Conservation (phyloP, 2,113 vertebrate genomes). For the Rhea americana region DNA sequence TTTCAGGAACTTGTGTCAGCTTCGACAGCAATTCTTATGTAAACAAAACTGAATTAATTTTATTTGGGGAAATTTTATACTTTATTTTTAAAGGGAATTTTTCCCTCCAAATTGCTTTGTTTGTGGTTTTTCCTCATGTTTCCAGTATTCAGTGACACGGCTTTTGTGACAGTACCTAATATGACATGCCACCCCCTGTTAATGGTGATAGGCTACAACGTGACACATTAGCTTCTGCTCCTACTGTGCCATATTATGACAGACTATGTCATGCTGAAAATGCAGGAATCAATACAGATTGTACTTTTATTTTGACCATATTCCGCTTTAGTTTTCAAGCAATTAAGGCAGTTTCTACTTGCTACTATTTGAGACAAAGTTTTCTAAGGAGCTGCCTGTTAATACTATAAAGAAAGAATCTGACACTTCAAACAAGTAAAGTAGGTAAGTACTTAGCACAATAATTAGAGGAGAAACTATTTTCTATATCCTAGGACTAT, state of each 20-base stretch:
- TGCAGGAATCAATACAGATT: not conserved
- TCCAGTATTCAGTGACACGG: not conserved
- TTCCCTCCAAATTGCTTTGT: not conserved
- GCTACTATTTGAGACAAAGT: not conserved
- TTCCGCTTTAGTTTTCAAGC: not conserved
- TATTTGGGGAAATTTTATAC: not conserved
- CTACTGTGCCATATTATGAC: not conserved
- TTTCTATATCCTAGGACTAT: not conserved
- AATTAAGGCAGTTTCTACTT: not conserved
- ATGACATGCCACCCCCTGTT: not conserved
- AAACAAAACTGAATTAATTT: not conserved
- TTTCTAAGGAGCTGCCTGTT: not conserved
- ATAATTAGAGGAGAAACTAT: constrained; percentile 28
- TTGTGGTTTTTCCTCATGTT: not conserved
- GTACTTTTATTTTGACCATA: not conserved
- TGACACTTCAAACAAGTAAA: constrained; percentile 14
- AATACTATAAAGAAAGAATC: not conserved
- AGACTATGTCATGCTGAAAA: not conserved
- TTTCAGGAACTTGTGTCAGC: not conserved
- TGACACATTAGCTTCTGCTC: not conserved
- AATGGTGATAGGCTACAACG: not conserved
- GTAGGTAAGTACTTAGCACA: not conserved
- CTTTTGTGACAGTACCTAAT: not conserved
- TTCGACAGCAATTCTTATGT: not conserved
- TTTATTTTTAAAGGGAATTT: not conserved